Base-by-base conservation (phyloP, 2,797 vertebrate species). In the Cephalopachus bancanus region DNA sequence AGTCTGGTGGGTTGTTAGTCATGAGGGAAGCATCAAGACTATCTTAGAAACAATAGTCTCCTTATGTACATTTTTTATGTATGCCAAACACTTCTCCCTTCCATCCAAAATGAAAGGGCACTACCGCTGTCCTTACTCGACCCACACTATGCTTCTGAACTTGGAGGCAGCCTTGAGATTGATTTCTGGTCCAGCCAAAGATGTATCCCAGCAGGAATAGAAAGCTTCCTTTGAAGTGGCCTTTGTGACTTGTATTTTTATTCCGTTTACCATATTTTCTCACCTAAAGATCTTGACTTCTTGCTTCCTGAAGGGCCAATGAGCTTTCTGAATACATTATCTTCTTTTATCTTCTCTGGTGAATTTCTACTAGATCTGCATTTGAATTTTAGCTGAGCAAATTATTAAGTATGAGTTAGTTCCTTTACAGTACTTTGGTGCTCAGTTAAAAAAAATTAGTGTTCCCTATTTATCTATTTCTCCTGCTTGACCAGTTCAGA, bases 301-400 rank as follows among this genome's bases (percentile, higher is more conserved):
- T 75, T 49, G 30, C 3, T 62, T 88, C 33, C 10, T 20, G 60
- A 30, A 80, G 88, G n/a, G 0, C 9, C 84, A 16, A 15, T 60
- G 76, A 11, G 3, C 14, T 74, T 91, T 49, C 8, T 86, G 69
- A 9, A 78, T 62, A 44, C 19, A 5, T 53, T 55, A 26, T 44
- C 26, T 88, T 53, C 17, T 26, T 65, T 83, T 65, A 16, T 28
- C 12, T 19, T 88, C 30, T 83, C 19, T 14, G 12, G 16, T 90
- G 22, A 24, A 69, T 85, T 55, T 16, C n/a, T 71, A 1, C 37
- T 81, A 53, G 16, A 59, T 7, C 3, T 91, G 3, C 57, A 19
- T 83, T 67, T 81, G 24, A 76, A 71, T 76, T 83, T 96, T 83
- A 24, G 20, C 20, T 62, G 17, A 78, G 9, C 22, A 72, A 28